Percentiles rank a stretch among this genome's conserved stretches.
phyloP scores from a whole-genome alignment of 2,113 vertebrate species.

The Theristicus caerulescens region DNA sequence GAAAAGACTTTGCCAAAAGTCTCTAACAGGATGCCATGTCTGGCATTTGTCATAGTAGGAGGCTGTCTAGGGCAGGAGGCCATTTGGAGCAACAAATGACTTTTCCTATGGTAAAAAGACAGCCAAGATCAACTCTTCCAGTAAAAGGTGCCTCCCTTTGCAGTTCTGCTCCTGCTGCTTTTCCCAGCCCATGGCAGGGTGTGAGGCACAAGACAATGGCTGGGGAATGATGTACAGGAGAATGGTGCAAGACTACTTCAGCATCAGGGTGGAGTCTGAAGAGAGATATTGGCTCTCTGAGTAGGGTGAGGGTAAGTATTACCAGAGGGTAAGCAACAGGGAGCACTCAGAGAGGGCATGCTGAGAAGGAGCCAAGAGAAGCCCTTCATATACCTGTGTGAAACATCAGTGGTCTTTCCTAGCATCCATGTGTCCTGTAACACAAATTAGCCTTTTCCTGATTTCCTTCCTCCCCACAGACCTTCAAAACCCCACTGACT shows the following conservation, averaged over 20 bases:
- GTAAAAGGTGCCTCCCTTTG: neutral
- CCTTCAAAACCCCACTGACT: neutral
- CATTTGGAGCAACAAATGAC: neutral
- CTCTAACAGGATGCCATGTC: neutral
- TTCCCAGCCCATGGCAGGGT: neutral
- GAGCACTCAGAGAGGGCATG: rapidly evolving
- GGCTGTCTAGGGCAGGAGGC: neutral
- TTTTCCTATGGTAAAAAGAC: neutral
- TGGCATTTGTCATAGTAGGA: neutral
- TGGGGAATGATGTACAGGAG: neutral
- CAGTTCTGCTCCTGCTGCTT: neutral
- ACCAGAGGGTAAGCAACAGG: neutral
- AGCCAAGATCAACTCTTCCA: neutral
- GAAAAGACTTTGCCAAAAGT: neutral
- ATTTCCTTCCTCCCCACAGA: neutral
- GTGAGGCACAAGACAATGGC: neutral
- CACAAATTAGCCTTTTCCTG: neutral
- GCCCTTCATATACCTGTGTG: neutral
- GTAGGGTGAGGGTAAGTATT: neutral
- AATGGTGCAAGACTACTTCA: rapidly evolving
- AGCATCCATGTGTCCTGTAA: neutral
- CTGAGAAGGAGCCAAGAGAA: neutral
- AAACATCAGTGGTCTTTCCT: neutral
- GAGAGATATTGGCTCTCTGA: neutral
- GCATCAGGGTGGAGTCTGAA: neutral